phyloP scores from a whole-genome alignment of 1,140 invertebrate genomes.

The Tetraneura akinire region DNA sequence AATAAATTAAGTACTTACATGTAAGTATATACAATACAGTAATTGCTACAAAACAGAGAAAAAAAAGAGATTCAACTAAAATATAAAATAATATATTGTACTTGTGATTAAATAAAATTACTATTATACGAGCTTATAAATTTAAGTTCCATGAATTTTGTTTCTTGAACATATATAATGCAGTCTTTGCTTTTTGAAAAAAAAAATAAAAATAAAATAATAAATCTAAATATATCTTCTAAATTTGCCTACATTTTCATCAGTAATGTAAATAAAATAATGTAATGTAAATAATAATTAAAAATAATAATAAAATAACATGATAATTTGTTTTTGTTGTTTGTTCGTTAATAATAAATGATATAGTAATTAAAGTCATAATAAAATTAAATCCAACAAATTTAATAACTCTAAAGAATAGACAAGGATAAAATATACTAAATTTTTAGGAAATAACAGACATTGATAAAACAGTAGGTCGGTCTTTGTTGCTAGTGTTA shows the following conservation, averaged over 20 bases:
- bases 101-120: conserved; percentile 38
- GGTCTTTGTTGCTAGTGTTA: conserved; percentile 52
- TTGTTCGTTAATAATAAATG: conserved; percentile 43
- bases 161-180: conserved; percentile 37
- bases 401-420: conserved; percentile 43
- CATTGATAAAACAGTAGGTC: conserved; percentile 53
- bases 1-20: conserved; percentile 47
- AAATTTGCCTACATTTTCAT: conserved; percentile 42
- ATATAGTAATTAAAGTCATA: neutral
- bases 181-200: conserved; percentile 40
- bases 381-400: conserved; percentile 46
- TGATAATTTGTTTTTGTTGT: conserved; percentile 30
- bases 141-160: conserved; percentile 1
- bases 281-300: conserved; percentile 21
- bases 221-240: neutral
- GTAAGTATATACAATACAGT: conserved; percentile 42
- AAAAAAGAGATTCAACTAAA: conserved; percentile 41
- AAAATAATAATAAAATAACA: conserved; percentile 44
- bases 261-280: conserved; percentile 46
- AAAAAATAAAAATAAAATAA: too few species aligned
- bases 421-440: conserved; percentile 14
- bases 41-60: conserved; percentile 37
- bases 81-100: conserved; percentile 46
- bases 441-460: conserved; percentile 46
- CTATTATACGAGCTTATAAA: conserved; percentile 30